Conservation (phyloP, 2,888 invertebrate genomes). For the Harpagoxenus sublaevis region DNA sequence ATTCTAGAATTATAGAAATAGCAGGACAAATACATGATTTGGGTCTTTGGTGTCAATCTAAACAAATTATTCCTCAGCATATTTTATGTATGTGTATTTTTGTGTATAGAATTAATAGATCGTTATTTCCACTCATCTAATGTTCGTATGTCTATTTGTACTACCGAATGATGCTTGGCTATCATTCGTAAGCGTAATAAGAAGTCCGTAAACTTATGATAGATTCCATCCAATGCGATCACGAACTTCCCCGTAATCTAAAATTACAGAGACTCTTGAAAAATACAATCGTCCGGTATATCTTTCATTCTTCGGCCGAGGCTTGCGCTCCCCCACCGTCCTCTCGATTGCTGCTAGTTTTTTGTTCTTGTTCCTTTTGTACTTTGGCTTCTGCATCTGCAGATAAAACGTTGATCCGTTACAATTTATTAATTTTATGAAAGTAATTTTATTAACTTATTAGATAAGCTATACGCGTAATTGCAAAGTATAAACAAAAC, state of each 20-base stretch:
- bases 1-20: slow-evolving; percentile 4
- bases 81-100: not conserved
- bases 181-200: slow-evolving; percentile 58
- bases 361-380: slow-evolving; percentile 83
- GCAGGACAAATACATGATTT: slow-evolving; percentile 3
- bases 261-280: slow-evolving; percentile 68
- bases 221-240: slow-evolving; percentile 41
- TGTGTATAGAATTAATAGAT: not conserved
- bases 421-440: not conserved
- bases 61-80: slow-evolving; percentile 23
- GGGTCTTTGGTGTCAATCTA: slow-evolving; percentile 33
- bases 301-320: slow-evolving; percentile 75
- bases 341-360: slow-evolving; percentile 65
- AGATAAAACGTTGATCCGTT: not conserved
- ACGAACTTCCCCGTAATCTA: slow-evolving; percentile 70
- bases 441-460: not conserved
- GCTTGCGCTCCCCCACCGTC: slow-evolving; percentile 65
- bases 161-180: slow-evolving; percentile 57
- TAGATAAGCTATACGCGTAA: not conserved
- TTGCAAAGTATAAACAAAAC: not conserved
- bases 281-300: slow-evolving; percentile 62
- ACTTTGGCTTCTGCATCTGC: slow-evolving; percentile 88
- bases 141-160: slow-evolving; percentile 55
- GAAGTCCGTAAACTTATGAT: slow-evolving; percentile 36
- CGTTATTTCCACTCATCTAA: slow-evolving; percentile 31